phyloP scores from a whole-genome alignment of 1,140 invertebrate species.

The Dysdera silvatica region DNA sequence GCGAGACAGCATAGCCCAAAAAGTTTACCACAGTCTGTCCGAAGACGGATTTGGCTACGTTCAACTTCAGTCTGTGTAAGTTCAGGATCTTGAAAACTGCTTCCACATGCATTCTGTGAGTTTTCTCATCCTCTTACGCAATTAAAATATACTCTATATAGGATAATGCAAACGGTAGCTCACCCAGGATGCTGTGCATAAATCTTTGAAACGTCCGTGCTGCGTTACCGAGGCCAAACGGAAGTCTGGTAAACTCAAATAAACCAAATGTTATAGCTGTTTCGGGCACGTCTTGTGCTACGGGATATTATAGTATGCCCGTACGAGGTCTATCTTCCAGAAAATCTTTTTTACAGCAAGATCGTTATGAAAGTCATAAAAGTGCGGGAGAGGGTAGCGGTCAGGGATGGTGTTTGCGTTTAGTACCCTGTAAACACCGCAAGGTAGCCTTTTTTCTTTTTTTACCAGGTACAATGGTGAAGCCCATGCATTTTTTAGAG shows the following conservation, averaged over 20 bases:
- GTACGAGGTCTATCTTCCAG: too few species aligned
- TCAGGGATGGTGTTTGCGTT: too few species aligned
- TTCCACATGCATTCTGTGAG: not conserved
- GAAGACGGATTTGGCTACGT: slow-evolving; percentile 8
- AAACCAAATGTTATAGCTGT: slow-evolving; percentile 34
- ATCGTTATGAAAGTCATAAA: too few species aligned
- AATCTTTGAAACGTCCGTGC: slow-evolving; percentile 30
- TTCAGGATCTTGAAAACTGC: slow-evolving; percentile 5
- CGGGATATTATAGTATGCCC: too few species aligned
- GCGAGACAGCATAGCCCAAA: slow-evolving; percentile 8
- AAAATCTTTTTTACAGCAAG: too few species aligned
- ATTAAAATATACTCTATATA: slow-evolving; percentile 27
- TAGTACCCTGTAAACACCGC: too few species aligned
- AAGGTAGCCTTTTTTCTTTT: too few species aligned
- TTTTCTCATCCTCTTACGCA: not conserved
- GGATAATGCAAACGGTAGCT: not conserved
- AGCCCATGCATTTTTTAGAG: too few species aligned
- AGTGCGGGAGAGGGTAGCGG: too few species aligned
- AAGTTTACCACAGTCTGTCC: not conserved
- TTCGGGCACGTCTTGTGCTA: too few species aligned
- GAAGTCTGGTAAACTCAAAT: slow-evolving; percentile 35
- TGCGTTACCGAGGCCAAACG: slow-evolving; percentile 37
- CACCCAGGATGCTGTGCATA: slow-evolving; percentile 16
- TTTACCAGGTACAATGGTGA: too few species aligned
- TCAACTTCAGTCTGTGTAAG: slow-evolving; percentile 7